These are phyloP conservation scores for Dicyrtoma fusca DNA, from an alignment of 2,888 invertebrate species.

Conservation along the genomic window DNA sequence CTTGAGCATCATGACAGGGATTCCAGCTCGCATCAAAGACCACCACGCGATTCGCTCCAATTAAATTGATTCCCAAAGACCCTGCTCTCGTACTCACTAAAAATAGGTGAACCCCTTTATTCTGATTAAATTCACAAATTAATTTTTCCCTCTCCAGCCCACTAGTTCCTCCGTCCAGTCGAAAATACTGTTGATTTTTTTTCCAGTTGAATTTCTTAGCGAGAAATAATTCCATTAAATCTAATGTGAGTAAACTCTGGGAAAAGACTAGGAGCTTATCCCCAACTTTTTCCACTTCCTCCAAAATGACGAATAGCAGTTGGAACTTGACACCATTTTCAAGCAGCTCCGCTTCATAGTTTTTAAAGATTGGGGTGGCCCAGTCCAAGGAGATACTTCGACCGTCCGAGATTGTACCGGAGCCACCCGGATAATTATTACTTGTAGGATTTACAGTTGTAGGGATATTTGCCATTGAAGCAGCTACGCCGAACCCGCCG, in stretches of 20 bases:
- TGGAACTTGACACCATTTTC: slow-evolving; percentile 96
- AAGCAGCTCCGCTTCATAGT: slow-evolving; percentile 81
- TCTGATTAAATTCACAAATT: slow-evolving; percentile 93
- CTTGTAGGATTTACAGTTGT: neutral
- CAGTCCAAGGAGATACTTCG: slow-evolving; percentile 58
- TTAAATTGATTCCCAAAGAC: slow-evolving; percentile 93
- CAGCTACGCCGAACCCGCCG: slow-evolving; percentile 14
- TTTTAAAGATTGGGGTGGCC: slow-evolving; percentile 72
- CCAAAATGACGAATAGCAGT: slow-evolving; percentile 86
- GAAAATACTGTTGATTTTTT: slow-evolving; percentile 82
- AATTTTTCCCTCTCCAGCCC: slow-evolving; percentile 92
- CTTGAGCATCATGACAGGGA: slow-evolving; percentile 97
- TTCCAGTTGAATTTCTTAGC: slow-evolving; percentile 89
- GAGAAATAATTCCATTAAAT: slow-evolving; percentile 93
- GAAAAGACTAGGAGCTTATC: slow-evolving; percentile 86
- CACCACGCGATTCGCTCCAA: slow-evolving; percentile 95
- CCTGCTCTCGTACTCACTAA: slow-evolving; percentile 96
- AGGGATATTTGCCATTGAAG: slow-evolving; percentile 29
- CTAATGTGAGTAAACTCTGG: slow-evolving; percentile 92
- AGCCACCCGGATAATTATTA: neutral
- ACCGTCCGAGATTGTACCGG: neutral
- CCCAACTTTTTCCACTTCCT: slow-evolving; percentile 81
- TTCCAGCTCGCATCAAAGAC: slow-evolving; percentile 99
- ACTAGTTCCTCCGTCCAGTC: slow-evolving; percentile 93
- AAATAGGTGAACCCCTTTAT: slow-evolving; percentile 83